A percentile compares a stretch with the other conserved stretches of the same genome.
Conservation (phyloP, 1,140 invertebrate species). For the Physella acuta region DNA sequence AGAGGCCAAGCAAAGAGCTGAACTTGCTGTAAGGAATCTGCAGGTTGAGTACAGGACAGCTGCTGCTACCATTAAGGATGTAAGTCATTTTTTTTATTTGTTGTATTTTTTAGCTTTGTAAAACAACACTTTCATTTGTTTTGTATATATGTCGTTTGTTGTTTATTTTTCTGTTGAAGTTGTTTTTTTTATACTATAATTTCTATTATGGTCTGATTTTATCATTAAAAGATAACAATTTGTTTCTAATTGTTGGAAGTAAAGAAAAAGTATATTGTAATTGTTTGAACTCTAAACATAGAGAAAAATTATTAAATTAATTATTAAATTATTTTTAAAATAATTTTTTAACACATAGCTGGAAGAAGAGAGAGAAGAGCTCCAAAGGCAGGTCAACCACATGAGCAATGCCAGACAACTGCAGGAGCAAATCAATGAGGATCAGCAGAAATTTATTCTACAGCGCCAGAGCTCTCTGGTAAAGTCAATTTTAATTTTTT, state of each 20-base stretch:
- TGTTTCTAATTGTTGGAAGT: too few relatives aligned
- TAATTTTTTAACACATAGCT: too few relatives aligned
- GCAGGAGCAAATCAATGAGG: slow-evolving; percentile 52
- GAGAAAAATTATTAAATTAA: too few relatives aligned
- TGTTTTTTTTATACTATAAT: too few relatives aligned
- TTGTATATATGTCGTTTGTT: too few relatives aligned
- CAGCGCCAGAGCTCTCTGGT: slow-evolving; percentile 2
- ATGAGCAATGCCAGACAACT: slow-evolving; percentile 46
- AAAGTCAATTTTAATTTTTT: too few relatives aligned
- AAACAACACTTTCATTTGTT: neutral
- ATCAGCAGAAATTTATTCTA: slow-evolving; percentile 43
- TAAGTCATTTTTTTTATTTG: slow-evolving; percentile 19
- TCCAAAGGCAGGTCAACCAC: slow-evolving; percentile 41
- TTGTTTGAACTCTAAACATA: too few relatives aligned
- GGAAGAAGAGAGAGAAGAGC: slow-evolving; percentile 49
- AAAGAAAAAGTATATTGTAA: too few relatives aligned
- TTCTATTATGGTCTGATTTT: too few relatives aligned
- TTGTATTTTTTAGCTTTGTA: neutral
- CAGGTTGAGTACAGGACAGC: slow-evolving; percentile 51
- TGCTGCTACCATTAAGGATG: slow-evolving; percentile 48
- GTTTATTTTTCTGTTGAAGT: too few relatives aligned
- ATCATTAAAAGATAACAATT: too few relatives aligned
- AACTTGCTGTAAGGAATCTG: slow-evolving; percentile 52
- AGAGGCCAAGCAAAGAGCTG: slow-evolving; percentile 50
- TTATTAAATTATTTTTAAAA: too few relatives aligned